A percentile compares a stretch with the other conserved stretches of the same genome.
Conservation (phyloP, 2,797 vertebrate species). For the Pseudomugil gertrudae region DNA sequence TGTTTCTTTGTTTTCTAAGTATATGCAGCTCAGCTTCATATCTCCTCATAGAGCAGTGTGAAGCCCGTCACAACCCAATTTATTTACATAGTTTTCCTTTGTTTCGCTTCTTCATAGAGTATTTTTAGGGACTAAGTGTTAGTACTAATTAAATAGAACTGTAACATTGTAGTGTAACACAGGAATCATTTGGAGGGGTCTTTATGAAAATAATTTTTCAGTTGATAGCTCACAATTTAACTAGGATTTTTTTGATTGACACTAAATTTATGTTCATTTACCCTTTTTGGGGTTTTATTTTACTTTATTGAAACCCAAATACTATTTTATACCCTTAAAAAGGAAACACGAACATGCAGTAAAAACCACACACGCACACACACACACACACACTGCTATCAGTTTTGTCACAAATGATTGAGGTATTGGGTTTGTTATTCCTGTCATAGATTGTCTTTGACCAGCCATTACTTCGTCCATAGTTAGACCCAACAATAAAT, state of each 20-base stretch:
- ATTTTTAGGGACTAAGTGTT: constrained; percentile 9
- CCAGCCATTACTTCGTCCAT: constrained; percentile 47
- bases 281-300: no score
- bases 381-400: not conserved
- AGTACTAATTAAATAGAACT: constrained; percentile 17
- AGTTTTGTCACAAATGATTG: constrained; percentile 11
- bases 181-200: not conserved
- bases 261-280: not conserved
- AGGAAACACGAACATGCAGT: not conserved
- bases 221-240: not conserved
- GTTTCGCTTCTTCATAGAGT: constrained; percentile 23
- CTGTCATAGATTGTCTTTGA: constrained; percentile 34
- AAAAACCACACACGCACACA: constrained; percentile 1
- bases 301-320: not conserved
- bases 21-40: constrained; percentile 47
- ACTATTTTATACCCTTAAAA: not conserved
- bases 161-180: not conserved
- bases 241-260: not conserved
- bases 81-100: not conserved
- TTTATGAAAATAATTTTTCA: not conserved
- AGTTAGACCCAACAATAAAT: constrained; percentile 61
- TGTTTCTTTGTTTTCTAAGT: constrained; percentile 62
- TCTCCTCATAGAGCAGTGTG: constrained; percentile 34
- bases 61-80: constrained; percentile 6
- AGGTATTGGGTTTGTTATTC: constrained; percentile 22